Conservation (phyloP, 2,113 vertebrate genomes). For the Charina bottae region DNA sequence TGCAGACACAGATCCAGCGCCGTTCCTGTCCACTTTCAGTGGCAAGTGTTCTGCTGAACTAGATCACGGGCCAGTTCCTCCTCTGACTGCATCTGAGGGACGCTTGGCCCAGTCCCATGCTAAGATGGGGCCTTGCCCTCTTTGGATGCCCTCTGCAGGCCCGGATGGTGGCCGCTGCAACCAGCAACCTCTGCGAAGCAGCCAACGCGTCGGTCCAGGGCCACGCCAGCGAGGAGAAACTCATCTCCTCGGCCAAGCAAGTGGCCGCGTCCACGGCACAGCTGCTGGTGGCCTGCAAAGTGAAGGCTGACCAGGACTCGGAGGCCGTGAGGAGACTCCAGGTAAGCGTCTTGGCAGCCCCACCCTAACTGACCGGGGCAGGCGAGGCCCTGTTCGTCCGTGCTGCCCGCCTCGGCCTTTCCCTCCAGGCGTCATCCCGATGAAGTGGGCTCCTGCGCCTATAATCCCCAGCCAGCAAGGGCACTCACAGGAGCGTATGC, state of each 20-base stretch:
- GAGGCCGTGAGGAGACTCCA: slow-evolving; percentile 97
- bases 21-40: not conserved
- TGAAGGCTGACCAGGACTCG: slow-evolving; percentile 95
- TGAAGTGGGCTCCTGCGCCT: no score
- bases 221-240: slow-evolving; percentile 97
- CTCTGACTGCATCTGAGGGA: not conserved
- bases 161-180: slow-evolving; percentile 95
- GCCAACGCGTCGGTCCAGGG: slow-evolving; percentile 97
- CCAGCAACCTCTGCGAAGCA: slow-evolving; percentile 95
- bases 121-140: not conserved
- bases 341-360: slow-evolving; percentile 70
- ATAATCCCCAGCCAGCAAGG: no score
- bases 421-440: no score
- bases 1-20: no score
- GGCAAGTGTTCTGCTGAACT: not conserved
- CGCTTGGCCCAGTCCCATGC: no score
- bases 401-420: not conserved
- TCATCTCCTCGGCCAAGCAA: slow-evolving; percentile 98
- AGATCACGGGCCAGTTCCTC: not conserved
- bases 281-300: slow-evolving; percentile 96
- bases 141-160: slow-evolving; percentile 74
- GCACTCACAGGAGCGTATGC: no score
- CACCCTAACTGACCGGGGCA: accelerated
- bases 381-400: not conserved
- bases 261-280: slow-evolving; percentile 97